Conservation (phyloP, 1,140 invertebrate genomes). For the Meloidogyne hapla region DNA sequence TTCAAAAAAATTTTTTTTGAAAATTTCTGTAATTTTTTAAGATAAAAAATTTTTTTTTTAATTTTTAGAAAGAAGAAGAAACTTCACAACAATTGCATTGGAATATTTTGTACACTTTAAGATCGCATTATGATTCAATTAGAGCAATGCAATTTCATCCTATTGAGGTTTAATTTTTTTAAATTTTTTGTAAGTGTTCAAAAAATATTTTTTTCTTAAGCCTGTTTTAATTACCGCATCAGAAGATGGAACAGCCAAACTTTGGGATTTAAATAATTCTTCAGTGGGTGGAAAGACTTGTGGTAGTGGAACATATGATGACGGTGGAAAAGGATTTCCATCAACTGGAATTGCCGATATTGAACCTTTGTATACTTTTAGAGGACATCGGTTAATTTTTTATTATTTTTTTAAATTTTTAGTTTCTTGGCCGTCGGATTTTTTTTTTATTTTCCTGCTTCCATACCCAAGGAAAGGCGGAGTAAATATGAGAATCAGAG, state of each 20-base stretch:
- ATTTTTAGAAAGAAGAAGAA: constrained; percentile 46
- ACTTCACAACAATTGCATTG: constrained; percentile 45
- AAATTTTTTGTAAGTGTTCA: background rate
- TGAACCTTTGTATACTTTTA: constrained; percentile 95
- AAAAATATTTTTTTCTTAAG: constrained; percentile 30
- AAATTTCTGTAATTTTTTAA: no score
- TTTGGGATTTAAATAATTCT: constrained; percentile 84
- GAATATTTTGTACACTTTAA: constrained; percentile 54
- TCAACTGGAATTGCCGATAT: constrained; percentile 72
- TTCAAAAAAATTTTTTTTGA: background rate
- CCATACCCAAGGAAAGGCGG: no score
- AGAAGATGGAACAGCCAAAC: constrained; percentile 95
- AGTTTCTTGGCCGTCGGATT: no score
- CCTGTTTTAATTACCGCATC: constrained; percentile 94
- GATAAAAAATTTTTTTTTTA: constrained; percentile 14
- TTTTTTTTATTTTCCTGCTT: no score
- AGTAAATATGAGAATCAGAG: no score
- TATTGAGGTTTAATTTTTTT: constrained; percentile 69
- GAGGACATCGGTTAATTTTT: constrained; percentile 77
- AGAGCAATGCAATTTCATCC: constrained; percentile 92
- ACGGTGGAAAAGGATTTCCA: constrained; percentile 7
- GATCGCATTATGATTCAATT: constrained; percentile 83
- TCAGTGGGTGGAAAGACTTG: constrained; percentile 22
- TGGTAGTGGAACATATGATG: background rate
- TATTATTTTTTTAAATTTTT: no score